These are phyloP conservation scores for Luidia sarsii DNA, from an alignment of 53 echinoderm and acorn worm genomes.

Conservation along the genomic window DNA sequence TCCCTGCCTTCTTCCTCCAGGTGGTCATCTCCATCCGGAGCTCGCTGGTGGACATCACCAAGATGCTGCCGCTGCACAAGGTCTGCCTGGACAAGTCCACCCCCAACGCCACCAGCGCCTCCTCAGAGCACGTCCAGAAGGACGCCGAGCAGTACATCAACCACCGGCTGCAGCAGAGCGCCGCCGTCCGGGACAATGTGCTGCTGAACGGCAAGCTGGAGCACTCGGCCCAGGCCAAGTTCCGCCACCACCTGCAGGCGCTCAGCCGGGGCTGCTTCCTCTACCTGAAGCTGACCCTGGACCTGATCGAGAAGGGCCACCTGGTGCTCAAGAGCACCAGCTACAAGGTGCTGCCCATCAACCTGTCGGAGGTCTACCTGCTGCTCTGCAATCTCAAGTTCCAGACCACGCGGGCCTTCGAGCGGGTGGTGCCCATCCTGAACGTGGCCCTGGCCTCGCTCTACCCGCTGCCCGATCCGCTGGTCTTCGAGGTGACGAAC, in stretches of 20 bases:
- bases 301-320: constrained; percentile 96
- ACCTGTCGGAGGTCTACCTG: constrained; percentile 97
- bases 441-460: constrained; percentile 87
- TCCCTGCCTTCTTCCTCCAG: background rate
- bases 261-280: constrained; percentile 90
- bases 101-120: constrained; percentile 60
- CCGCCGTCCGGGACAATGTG: constrained; percentile 77
- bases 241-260: constrained; percentile 82
- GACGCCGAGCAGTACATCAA: constrained; percentile 94
- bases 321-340: constrained; percentile 88
- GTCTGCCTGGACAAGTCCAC: constrained; percentile 83
- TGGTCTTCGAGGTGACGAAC: constrained; percentile 84
- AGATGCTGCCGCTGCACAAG: constrained; percentile 92
- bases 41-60: constrained; percentile 85
- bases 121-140: constrained; percentile 85
- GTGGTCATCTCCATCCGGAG: constrained; percentile 85
- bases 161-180: constrained; percentile 83
- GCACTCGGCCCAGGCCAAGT: constrained; percentile 78
- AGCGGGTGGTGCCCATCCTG: constrained; percentile 82
- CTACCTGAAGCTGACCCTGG: constrained; percentile 94
- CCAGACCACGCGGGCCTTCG: constrained; percentile 88
- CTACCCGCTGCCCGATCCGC: constrained; percentile 81
- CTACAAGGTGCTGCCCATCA: constrained; percentile 95
- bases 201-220: constrained; percentile 95
- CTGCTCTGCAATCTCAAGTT: constrained; percentile 95